phyloP scores from a whole-genome alignment of 2,888 invertebrate species.

The Rhingia rostrata region DNA sequence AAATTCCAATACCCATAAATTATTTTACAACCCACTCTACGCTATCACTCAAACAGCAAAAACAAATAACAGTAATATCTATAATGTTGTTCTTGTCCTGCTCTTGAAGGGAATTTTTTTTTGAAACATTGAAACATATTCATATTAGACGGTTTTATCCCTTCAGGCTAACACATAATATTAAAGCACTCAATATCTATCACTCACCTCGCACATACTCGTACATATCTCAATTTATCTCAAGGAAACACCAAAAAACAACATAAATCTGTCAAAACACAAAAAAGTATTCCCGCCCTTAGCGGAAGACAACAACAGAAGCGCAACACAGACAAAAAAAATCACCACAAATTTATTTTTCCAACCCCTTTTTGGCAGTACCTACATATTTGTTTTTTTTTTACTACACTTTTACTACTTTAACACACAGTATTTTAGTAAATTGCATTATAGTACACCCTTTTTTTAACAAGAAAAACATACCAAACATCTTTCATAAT shows the following conservation, averaged over 20 bases:
- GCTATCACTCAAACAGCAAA: slow-evolving; percentile 41
- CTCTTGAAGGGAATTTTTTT: background rate
- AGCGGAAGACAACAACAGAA: too few relatives aligned
- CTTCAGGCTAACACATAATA: background rate
- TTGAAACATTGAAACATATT: slow-evolving; percentile 40
- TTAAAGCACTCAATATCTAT: slow-evolving; percentile 26
- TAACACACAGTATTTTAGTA: background rate
- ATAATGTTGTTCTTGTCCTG: background rate
- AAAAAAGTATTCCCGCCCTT: background rate
- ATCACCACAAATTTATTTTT: slow-evolving; percentile 28
- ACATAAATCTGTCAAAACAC: slow-evolving; percentile 9
- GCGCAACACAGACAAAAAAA: background rate
- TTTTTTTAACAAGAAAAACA: background rate
- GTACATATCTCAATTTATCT: background rate
- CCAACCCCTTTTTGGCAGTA: slow-evolving; percentile 21
- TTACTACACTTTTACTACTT: background rate
- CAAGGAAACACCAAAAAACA: background rate
- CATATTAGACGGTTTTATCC: slow-evolving; percentile 6
- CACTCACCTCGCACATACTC: slow-evolving; percentile 39
- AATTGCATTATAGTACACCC: too few relatives aligned
- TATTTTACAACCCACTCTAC: slow-evolving; percentile 1
- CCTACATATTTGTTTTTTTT: background rate
- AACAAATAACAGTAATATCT: slow-evolving; percentile 33
- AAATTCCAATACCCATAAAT: background rate
- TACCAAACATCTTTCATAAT: slow-evolving; percentile 5